Conservation (phyloP, 2,113 vertebrate species). For the Coturnix japonica region DNA sequence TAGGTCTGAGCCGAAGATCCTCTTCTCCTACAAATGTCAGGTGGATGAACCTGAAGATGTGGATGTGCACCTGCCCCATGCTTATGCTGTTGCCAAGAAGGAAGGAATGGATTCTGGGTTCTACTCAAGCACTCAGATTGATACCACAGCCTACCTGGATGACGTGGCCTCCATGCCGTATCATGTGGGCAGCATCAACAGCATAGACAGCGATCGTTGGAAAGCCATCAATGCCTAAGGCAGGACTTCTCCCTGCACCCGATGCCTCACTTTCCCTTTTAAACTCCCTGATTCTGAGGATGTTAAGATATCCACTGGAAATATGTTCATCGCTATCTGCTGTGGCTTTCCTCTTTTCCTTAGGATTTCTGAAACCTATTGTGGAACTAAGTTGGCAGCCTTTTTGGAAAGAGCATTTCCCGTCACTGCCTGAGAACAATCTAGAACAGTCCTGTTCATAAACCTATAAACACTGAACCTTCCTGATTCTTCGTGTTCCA, state of each 20-base stretch:
- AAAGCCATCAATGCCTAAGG: constrained; percentile 87
- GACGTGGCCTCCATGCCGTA: constrained; percentile 91
- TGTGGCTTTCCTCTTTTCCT: not conserved
- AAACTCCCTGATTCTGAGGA: not conserved
- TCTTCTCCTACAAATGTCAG: constrained; percentile 99
- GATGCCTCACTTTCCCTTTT: not conserved
- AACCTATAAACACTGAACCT: constrained; percentile 7
- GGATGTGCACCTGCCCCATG: constrained; percentile 93
- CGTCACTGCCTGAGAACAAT: not conserved
- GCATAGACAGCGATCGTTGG: constrained; percentile 93
- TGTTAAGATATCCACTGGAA: constrained; percentile 21
- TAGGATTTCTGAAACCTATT: constrained; percentile 31
- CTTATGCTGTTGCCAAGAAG: constrained; percentile 85
- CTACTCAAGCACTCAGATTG: constrained; percentile 95
- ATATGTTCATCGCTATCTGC: not conserved
- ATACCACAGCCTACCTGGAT: constrained; percentile 90
- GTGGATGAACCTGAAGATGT: constrained; percentile 94
- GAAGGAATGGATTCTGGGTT: constrained; percentile 84
- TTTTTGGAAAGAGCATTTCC: not conserved
- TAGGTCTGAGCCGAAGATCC: constrained; percentile 97
- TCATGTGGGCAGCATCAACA: constrained; percentile 89
- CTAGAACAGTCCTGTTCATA: constrained; percentile 26
- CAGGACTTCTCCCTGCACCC: not conserved
- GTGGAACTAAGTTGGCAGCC: constrained; percentile 1
- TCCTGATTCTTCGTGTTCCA: not conserved